Base-by-base conservation (phyloP, 2,888 invertebrate genomes). In the Lottia gigantea region DNA sequence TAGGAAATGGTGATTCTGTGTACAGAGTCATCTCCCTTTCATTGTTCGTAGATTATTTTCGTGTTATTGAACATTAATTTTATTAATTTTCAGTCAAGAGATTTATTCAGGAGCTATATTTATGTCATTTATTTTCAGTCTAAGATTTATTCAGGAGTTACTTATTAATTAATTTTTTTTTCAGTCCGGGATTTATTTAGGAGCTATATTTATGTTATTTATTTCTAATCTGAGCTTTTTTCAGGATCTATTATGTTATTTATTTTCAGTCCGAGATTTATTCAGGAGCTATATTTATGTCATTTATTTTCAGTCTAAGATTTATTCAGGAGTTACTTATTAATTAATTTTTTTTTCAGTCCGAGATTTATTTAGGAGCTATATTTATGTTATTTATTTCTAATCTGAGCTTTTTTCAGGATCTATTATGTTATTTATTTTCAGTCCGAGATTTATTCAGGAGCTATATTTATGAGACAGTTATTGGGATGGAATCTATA, bases 391-490 rank as follows among this genome's bases (percentile, higher is more conserved):
- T 62, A 55, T 62, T 7, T 67, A 40, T 31, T 76, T 76, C 2
- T 76, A 87, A 87, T 83, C 82, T n/a, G 86, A 87, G 8, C 2
- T 25, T 63, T 25, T 31, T 25, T 25, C 26, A 25, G 26, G 7
- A 31, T 1, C 15, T 31, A 16, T 45, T n/a, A 23, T 14, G 11
- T 8, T 62, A 61, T 62, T 8, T 64, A 46, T 26, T 76, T 77
- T 6, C 77, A 87, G 87, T 85, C 82, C 16, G 86, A 87, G 79
- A 82, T 91, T 66, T 91, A 89, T 79, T 90, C 91, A 25, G 91
- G 91, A 15, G 90, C 90, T 3, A 85, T 91, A 26, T 91, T 91
- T 82, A 90, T 91, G 70, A 89, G 90, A 71, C 88, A 90, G 71
- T 84, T 90, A 11, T 77, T 91, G 55, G 87, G 89, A 46, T 87